phyloP scores from a whole-genome alignment of 2,888 invertebrate genomes.

The Morpho achilles region DNA sequence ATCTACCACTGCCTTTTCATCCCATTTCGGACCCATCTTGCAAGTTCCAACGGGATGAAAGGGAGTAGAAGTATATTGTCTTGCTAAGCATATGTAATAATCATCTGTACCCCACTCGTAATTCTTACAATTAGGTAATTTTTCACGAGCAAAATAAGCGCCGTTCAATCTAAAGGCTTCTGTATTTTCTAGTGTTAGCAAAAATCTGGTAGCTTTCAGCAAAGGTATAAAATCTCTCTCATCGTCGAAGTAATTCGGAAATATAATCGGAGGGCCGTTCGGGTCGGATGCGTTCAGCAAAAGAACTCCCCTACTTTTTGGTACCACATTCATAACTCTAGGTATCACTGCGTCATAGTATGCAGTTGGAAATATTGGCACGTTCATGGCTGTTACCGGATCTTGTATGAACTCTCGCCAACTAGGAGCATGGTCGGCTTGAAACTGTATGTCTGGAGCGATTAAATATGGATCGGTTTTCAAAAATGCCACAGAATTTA shows the following conservation, averaged over 20 bases:
- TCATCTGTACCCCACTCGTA: conserved; percentile 80
- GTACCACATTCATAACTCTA: conserved; percentile 77
- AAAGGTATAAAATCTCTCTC: conserved; percentile 79
- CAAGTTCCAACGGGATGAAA: conserved; percentile 66
- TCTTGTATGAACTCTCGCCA: conserved; percentile 73
- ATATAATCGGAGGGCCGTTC: conserved; percentile 82
- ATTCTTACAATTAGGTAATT: conserved; percentile 75
- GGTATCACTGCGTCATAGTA: conserved; percentile 80
- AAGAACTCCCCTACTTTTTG: conserved; percentile 80
- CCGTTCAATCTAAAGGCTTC: conserved; percentile 75
- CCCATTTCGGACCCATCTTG: conserved; percentile 76
- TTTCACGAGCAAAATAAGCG: conserved; percentile 70
- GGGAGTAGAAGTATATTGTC: conserved; percentile 73
- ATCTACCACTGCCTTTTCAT: conserved; percentile 82
- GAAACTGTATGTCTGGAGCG: conserved; percentile 82
- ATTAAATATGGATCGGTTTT: conserved; percentile 65
- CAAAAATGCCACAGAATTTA: conserved; percentile 77
- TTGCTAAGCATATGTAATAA: conserved; percentile 81
- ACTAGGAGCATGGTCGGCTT: conserved; percentile 64
- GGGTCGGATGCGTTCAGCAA: conserved; percentile 83
- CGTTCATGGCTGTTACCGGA: conserved; percentile 56
- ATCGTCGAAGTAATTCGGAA: conserved; percentile 80
- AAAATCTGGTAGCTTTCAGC: conserved; percentile 79
- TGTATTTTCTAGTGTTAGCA: conserved; percentile 77
- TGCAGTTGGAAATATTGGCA: conserved; percentile 66